Evolutionary conservation across 2,113 vertebrate genomes (phyloP), one percentile per base, ranked within the genome.

Genomic region (Bothrops jararaca): DNA sequence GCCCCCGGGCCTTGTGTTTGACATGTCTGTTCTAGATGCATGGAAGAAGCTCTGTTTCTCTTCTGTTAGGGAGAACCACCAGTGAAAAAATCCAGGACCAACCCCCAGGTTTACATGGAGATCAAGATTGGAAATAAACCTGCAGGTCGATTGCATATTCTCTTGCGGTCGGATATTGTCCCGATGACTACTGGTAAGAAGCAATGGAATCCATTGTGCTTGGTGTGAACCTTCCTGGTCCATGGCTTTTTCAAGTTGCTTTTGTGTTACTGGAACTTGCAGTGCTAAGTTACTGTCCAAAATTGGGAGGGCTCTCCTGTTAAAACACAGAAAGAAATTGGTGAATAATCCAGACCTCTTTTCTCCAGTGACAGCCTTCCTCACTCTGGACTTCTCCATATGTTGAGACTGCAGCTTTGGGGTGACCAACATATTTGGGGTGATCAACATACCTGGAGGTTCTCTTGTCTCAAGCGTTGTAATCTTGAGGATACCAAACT

Each of bases 51-150:
- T 45, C 24, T 89, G 24, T 94, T 88, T 42, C 11, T 24, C 29
- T 86, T 64, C 11, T n/a, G 87, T 15, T 57, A 99, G 99, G 98
- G 97, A 0, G 98, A 99, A 89, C 99, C 98, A 2, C 96, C 98
- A 0, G 97, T 98, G 34, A 99, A 99, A 96, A 99, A 99, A 94
- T 97, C 98, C 24, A 96, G 99, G 24, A 96, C 96, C 0, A 99
- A 99, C 95, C 99, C 99, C 20, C 99, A 99, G 94, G 99, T 99
- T 23, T 99, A 98, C 97, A 99, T 99, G 99, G 99, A 99, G 92
- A 98, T 99, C 96, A 99, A 99, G 97, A 99, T 99, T 0, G 99
- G 98, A 22, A 99, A 99, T 96, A 99, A 99, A 48, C 98, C 98
- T 0, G 99, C 98, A 0, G 98, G 99, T 86, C 97, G 98, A 90